Evolutionary conservation across 2,797 vertebrate genomes (phyloP).

Genomic region (Merluccius polli): DNA sequence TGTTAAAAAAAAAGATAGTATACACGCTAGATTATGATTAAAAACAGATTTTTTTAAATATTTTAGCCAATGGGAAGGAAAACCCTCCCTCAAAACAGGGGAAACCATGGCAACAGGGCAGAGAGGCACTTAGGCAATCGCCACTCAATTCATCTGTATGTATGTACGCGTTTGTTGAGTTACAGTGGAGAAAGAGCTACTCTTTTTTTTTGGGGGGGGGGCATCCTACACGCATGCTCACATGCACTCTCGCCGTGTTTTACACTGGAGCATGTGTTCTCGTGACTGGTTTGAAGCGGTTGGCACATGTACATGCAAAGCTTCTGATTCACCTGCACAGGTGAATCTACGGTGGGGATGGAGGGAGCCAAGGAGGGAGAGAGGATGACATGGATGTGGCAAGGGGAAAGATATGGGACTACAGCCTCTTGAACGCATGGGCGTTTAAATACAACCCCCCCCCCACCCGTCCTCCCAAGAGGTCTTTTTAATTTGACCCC

Average conservation of each 20-base stretch:
- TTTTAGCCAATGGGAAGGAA: constrained; percentile 47
- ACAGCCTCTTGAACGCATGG: constrained; percentile 73
- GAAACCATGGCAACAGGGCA: constrained; percentile 41
- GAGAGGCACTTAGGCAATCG: constrained; percentile 68
- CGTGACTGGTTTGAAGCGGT: constrained; percentile 50
- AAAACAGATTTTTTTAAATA: constrained; percentile 49
- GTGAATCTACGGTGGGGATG: constrained; percentile 52
- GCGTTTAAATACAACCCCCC: constrained; percentile 38
- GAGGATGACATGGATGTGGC: constrained; percentile 51
- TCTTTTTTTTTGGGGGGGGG: constrained; percentile 44
- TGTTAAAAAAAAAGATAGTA: constrained; percentile 23
- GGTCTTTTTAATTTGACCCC: constrained; percentile 27
- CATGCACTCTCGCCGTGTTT: constrained; percentile 34
- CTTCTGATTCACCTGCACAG: constrained; percentile 73
- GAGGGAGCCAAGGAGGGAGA: constrained; percentile 40
- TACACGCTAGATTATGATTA: constrained; percentile 44
- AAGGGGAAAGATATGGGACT: constrained; percentile 66
- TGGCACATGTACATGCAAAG: constrained; percentile 98
- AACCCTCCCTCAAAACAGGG: constrained; percentile 34
- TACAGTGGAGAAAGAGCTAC: constrained; percentile 53
- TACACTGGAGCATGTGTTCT: constrained; percentile 59
- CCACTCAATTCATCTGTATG: constrained; percentile 32
- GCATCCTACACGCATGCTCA: constrained; percentile 46
- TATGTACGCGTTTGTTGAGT: constrained; percentile 12
- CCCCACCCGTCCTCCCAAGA: constrained; percentile 54